A percentile compares a stretch with the other conserved stretches of the same genome.
phyloP scores from a whole-genome alignment of 2,888 invertebrate genomes.

The Macaria liturata region DNA sequence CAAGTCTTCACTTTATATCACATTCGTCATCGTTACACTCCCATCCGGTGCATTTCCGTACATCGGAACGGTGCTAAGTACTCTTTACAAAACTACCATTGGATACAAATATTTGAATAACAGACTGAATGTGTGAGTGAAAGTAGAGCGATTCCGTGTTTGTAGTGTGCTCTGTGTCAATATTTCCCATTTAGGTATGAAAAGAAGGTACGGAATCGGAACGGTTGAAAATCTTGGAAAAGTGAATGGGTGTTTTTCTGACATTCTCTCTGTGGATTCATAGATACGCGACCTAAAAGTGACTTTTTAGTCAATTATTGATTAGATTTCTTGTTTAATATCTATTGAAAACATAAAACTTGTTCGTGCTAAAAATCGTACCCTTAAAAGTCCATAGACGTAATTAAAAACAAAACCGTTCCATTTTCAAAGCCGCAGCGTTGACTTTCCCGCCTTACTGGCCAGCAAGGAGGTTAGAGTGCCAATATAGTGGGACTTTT shows the following conservation, averaged over 20 bases:
- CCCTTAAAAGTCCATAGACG: not conserved
- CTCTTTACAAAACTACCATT: slow-evolving; percentile 18
- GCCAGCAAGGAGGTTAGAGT: slow-evolving; percentile 37
- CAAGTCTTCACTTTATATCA: slow-evolving; percentile 28
- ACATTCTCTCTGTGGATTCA: not conserved
- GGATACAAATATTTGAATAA: slow-evolving; percentile 18
- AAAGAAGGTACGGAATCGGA: slow-evolving; percentile 1
- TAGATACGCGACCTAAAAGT: too few species aligned
- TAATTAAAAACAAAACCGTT: slow-evolving; percentile 11
- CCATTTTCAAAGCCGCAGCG: slow-evolving; percentile 24
- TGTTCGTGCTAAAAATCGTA: not conserved
- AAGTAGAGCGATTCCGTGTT: slow-evolving; percentile 15
- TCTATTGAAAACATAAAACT: not conserved
- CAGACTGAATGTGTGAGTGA: slow-evolving; percentile 8
- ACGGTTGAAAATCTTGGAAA: not conserved
- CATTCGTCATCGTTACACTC: slow-evolving; percentile 29
- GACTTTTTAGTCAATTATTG: too few species aligned
- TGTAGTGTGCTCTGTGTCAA: slow-evolving; percentile 12
- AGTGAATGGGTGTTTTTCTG: not conserved
- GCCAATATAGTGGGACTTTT: slow-evolving; percentile 66
- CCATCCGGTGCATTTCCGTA: slow-evolving; percentile 28
- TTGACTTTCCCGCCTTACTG: slow-evolving; percentile 47
- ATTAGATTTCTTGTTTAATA: not conserved
- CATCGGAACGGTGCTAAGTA: slow-evolving; percentile 21
- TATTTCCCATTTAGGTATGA: slow-evolving; percentile 4